These are phyloP conservation scores for Pocillopora meandrina DNA, from an alignment of 92 coral and sea anemone genomes.

Conservation along the genomic window DNA sequence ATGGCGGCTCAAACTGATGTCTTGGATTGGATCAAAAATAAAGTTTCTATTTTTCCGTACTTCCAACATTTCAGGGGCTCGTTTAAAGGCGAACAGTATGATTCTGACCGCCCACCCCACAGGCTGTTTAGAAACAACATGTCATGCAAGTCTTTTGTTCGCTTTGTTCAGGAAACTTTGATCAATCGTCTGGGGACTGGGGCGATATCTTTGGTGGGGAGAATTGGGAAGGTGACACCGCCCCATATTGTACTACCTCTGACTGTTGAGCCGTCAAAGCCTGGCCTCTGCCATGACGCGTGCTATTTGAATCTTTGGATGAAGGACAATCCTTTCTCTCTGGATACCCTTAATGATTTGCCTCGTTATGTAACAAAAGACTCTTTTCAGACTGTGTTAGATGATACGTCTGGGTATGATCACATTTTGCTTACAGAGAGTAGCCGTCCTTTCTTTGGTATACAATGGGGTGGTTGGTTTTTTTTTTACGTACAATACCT, in stretches of 20 bases:
- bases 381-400: constrained; percentile 41
- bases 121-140: neutral
- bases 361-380: constrained; percentile 42
- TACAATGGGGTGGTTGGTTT: constrained; percentile 62
- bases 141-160: too few relatives aligned
- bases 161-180: too few relatives aligned
- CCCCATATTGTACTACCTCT: too few relatives aligned
- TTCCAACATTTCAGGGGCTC: constrained; percentile 36
- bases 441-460: constrained; percentile 37
- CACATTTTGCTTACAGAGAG: constrained; percentile 24
- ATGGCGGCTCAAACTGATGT: constrained; percentile 9
- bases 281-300: constrained; percentile 19
- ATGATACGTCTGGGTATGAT: constrained; percentile 53
- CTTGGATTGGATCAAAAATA: constrained; percentile 35
- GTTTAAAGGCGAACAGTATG: constrained; percentile 29
- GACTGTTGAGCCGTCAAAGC: too few relatives aligned
- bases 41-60: constrained; percentile 36
- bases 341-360: constrained; percentile 34
- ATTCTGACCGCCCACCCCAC: constrained; percentile 35
- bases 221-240: too few relatives aligned
- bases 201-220: too few relatives aligned
- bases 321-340: constrained; percentile 39
- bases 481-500: constrained; percentile 32
- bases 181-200: too few relatives aligned
- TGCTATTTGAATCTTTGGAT: constrained; percentile 41